phyloP scores from a whole-genome alignment of 2,113 vertebrate species.

The Caranx ignobilis region DNA sequence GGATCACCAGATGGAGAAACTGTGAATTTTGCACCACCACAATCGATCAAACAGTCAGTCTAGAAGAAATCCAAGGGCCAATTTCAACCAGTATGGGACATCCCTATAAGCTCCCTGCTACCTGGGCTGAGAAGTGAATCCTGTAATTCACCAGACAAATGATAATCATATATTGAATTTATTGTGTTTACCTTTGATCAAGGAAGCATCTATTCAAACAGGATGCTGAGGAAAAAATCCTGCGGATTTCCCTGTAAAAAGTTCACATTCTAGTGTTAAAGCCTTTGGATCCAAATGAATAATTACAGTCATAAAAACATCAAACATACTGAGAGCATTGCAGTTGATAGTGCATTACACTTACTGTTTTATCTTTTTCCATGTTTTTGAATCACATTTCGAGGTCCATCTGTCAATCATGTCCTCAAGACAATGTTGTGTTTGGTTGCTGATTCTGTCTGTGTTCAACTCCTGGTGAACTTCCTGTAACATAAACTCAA shows the following conservation, averaged over 20 bases:
- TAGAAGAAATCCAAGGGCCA: too few relatives aligned
- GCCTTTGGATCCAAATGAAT: not conserved
- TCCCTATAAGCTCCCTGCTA: too few relatives aligned
- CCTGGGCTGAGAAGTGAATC: too few relatives aligned
- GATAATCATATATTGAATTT: not conserved
- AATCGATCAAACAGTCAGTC: too few relatives aligned
- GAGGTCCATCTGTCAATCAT: slow-evolving; percentile 64
- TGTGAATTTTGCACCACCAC: too few relatives aligned
- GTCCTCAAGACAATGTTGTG: slow-evolving; percentile 21
- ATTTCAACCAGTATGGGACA: too few relatives aligned
- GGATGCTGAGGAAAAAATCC: slow-evolving; percentile 68
- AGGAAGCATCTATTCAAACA: slow-evolving; percentile 74
- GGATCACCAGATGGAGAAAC: too few relatives aligned
- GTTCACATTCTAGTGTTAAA: not conserved
- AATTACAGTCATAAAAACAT: not conserved
- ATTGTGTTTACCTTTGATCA: slow-evolving; percentile 64
- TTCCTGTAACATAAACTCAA: slow-evolving; percentile 29
- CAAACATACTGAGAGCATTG: too few relatives aligned
- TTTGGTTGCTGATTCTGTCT: not conserved
- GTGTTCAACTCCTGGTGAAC: not conserved
- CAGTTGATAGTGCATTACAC: not conserved
- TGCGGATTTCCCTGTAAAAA: slow-evolving; percentile 70
- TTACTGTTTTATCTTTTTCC: slow-evolving; percentile 57
- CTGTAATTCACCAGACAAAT: not conserved
- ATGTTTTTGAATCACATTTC: slow-evolving; percentile 30